Base-by-base conservation (phyloP, 1,140 invertebrate genomes). In the Mycetomoellerius zeteki region DNA sequence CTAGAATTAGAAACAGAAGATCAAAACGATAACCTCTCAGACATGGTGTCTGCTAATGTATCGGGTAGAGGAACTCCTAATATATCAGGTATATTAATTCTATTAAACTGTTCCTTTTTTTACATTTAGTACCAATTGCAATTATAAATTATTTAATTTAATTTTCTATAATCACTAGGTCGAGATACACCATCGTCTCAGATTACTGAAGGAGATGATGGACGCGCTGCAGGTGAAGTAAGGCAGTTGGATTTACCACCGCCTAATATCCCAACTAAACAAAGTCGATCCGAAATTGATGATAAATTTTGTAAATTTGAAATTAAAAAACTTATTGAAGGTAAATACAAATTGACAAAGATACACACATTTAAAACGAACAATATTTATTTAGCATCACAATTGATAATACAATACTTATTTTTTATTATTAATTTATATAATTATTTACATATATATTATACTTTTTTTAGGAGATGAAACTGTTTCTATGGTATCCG, bases 301-400 rank as follows among this genome's bases (percentile, higher is more conserved):
- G 99, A 99, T 87, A 99, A 99, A 94, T 99, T 99, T 96, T 99
- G 99, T 92, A 99, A 99, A 95, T 99, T 99, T 95, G 99, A 99
- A 93, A 98, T 99, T 50, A 98, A 98, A 94, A 98, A 98, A 92
- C 95, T 98, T 50, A 96, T 98, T 77, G 98, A 98, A 96, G 98
- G 97, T 96, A 90, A 60, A 14, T 30, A 16, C 4, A 60, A 21
- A 69, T 75, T 71, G 1, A 86, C 2, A 65, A 12, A 37, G 52
- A 47, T 1, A 54, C 1, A 52, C 2, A 54, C 2, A 64, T 3
- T 64, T 58, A n/a, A 64, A 16, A 52, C 3, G 3, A 30, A 14
- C 10, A 43, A 43, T 24, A 76, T 43, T 77, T 27, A 60, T 43
- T 77, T 27, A 62, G n/a, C 24, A 5, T 5, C 1, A 64, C 24